Evolutionary conservation across 2,113 vertebrate species (phyloP).

Genomic region (Hydrochoerus hydrochaeris): DNA sequence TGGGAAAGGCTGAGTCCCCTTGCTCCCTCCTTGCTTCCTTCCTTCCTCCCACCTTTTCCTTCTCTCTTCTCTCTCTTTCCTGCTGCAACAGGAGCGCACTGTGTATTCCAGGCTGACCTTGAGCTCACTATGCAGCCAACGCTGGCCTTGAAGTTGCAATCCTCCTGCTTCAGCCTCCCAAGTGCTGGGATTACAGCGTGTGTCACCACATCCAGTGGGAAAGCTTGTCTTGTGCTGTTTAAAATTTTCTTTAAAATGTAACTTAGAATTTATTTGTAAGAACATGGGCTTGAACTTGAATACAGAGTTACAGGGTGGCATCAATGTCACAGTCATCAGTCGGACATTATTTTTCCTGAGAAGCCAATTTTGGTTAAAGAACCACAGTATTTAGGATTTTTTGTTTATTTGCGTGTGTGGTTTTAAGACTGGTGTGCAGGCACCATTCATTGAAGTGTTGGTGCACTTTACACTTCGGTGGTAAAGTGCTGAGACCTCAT

Average conservation of each 20-base stretch:
- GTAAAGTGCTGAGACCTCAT: background rate
- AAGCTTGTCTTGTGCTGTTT: background rate
- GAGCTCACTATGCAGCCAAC: background rate
- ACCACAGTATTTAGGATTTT: background rate
- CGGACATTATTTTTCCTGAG: background rate
- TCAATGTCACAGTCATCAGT: background rate
- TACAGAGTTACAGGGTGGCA: background rate
- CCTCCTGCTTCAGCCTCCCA: background rate
- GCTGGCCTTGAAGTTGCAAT: background rate
- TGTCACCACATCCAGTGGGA: background rate
- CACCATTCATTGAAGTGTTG: background rate
- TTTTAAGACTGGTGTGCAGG: background rate
- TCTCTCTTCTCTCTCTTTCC: background rate
- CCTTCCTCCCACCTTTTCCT: background rate
- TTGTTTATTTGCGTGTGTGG: background rate
- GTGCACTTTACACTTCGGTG: background rate
- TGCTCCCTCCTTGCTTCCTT: background rate
- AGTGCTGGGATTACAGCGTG: background rate
- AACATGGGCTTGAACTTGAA: background rate
- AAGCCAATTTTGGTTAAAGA: slow-evolving; percentile 23
- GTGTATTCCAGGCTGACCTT: background rate
- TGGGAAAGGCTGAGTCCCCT: background rate
- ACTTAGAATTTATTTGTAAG: background rate
- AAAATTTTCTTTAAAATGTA: background rate
- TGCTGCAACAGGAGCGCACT: background rate